Evolutionary conservation across 2,797 vertebrate species (phyloP), one percentile per base, ranked within the genome.

Genomic region (Notamacropus eugenii): DNA sequence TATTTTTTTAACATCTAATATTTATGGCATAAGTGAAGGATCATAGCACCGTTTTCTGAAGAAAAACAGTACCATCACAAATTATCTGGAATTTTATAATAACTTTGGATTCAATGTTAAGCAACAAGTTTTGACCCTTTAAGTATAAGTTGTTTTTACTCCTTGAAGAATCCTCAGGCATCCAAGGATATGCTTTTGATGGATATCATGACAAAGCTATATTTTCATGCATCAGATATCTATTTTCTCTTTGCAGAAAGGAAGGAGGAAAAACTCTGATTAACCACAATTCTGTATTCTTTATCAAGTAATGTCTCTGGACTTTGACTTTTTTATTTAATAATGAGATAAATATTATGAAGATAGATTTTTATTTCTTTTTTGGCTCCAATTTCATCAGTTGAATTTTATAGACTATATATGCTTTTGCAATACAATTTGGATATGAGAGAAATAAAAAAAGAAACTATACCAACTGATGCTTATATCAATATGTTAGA

Each of bases 331-430:
- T n/a, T 54, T 94, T 55, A 54, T 46, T 93, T 54, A 58, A 90
- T 9, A 11, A 95, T 55, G 54, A 62, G 90, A 34, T 22, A 59
- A 62, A 92, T 92, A 58, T 57, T 82, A 54, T 28, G 40, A 90
- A 90, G 58, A 96, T n/a, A 56, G 90, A 67, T 92, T 94, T 94
- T 90, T 29, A 4, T 94, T 90, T 90, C 91, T 14, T 90, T 90
- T 92, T 1, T 24, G 24, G 56, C 59, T 56, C 28, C 0, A 0
- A 19, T 40, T 22, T 74, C 34, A 22, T 5, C 9, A 74, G 62
- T 74, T 74, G 62, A 74, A 74, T 74, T n/a, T 74, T 74, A n/a
- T 14, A 74, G 16, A 74, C 34, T 19, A 40, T n/a, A n/a, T 34
- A 34, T 67, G 4, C 1, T 4, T 74, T 74, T n/a, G 34, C 5